Base-by-base conservation (phyloP, 2,888 invertebrate species). In the Hofmannophila pseudospretella region DNA sequence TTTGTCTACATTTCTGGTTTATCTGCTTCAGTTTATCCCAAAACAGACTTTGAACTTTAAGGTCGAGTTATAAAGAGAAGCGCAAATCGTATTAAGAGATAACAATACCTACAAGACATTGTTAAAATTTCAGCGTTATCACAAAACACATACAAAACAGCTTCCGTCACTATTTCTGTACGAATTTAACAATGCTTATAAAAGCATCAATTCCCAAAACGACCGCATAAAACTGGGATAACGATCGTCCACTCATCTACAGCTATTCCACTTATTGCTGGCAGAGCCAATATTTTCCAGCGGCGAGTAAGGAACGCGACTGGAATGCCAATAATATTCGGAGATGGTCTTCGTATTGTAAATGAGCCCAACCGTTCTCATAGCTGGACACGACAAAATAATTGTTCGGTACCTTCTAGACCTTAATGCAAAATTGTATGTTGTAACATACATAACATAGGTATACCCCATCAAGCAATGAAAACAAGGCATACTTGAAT, bases 271-370 rank as follows among this genome's bases (percentile, higher is more conserved):
- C 57, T 71, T 69, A 73, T 73, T 70, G 67, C 66, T 54, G 57
- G 58, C 58, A 47, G 50, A 58, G 60, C 66, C 70, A 70, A 71
- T 70, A 72, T 73, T 71, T 72, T 63, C 62, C 56, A 68, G 55
- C 61, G 54, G 45, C 56, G 54, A 59, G 58, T 57, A 54, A 49
- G 57, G 58, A 47, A 66, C 68, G 62, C 57, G 67, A 45, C 43
- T 51, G 55, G 71, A 69, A 72, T 73, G 58, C 49, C 52, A 67
- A 72, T 63, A 55, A 60, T 54, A 49, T 55, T 49, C 50, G 46
- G 52, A 50, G 51, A 54, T 50, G 44, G 51, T 50, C n/a, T n/a
- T n/a, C 56, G 51, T 54, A 53, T 57, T 47, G 46, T 46, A 48
- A 60, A 52, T 54, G 39, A 39, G 43, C 45, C 36, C 38, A 48